Evolutionary conservation across 2,888 invertebrate species (phyloP).

Genomic region (Tubulanus polymorphus): DNA sequence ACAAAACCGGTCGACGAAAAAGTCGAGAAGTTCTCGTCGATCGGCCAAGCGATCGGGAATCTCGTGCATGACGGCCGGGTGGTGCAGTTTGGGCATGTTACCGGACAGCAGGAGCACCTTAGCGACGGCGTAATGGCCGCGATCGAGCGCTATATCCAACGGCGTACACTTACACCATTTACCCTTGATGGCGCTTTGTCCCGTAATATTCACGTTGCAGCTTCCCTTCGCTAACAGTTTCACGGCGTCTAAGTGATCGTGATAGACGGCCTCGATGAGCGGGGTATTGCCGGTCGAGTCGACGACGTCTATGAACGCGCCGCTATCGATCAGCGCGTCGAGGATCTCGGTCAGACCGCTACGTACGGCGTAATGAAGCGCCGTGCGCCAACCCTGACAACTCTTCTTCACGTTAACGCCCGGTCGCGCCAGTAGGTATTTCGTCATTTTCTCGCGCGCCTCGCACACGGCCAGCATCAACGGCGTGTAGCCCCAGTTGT

Average conservation of each 20-base stretch:
- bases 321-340: conserved; percentile 63
- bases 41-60: background rate
- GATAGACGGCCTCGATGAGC: conserved; percentile 14
- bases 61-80: background rate
- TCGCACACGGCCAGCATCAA: conserved; percentile 38
- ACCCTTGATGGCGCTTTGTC: conserved; percentile 6
- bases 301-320: conserved; percentile 76
- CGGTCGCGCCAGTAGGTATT: conserved; percentile 32
- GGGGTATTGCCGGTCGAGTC: conserved; percentile 19
- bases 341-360: conserved; percentile 31
- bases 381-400: conserved; percentile 17
- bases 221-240: conserved; percentile 11
- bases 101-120: conserved; percentile 20
- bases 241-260: conserved; percentile 8
- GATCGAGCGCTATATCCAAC: conserved; percentile 16
- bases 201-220: conserved; percentile 17
- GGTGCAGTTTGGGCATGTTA: conserved; percentile 1
- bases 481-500: conserved; percentile 39
- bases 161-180: conserved; percentile 6
- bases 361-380: conserved; percentile 49
- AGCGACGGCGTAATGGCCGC: conserved; percentile 13
- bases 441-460: conserved; percentile 32
- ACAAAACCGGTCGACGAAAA: background rate
- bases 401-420: conserved; percentile 29
- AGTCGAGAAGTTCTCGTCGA: background rate